These are phyloP conservation scores for Marisa cornuarietis DNA, from an alignment of 1,140 invertebrate genomes.

Conservation along the genomic window DNA sequence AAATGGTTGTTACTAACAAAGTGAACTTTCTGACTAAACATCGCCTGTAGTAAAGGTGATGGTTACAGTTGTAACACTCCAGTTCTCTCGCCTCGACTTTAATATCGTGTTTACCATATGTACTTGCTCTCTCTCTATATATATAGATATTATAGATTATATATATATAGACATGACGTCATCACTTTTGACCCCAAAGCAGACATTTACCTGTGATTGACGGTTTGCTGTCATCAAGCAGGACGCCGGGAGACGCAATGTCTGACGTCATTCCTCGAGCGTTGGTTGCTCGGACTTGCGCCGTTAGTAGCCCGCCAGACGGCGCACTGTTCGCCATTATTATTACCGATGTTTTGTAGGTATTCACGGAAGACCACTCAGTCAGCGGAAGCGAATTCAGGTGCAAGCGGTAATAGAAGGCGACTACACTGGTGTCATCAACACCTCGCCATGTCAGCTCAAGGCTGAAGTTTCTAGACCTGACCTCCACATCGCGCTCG, in stretches of 20 bases:
- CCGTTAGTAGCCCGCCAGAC: background rate
- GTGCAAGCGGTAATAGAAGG: conserved; percentile 4
- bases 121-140: no score
- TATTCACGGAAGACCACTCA: background rate
- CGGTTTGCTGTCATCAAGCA: conserved; percentile 11
- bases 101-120: no score
- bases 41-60: no score
- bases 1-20: no score
- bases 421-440: background rate
- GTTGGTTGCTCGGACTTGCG: conserved; percentile 10
- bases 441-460: conserved; percentile 4
- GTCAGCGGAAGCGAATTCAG: background rate
- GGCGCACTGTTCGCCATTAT: no score
- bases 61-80: no score
- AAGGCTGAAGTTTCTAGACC: background rate
- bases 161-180: no score
- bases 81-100: no score
- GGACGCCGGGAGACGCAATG: background rate
- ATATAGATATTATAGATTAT: no score
- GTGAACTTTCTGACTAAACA: no score
- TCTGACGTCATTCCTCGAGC: conserved; percentile 3
- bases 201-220: conserved; percentile 3
- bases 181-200: no score
- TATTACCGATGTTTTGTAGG: background rate
- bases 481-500: background rate